These are phyloP conservation scores for Drosophila elegans DNA, from an alignment of 1,140 invertebrate species.

Conservation along the genomic window DNA sequence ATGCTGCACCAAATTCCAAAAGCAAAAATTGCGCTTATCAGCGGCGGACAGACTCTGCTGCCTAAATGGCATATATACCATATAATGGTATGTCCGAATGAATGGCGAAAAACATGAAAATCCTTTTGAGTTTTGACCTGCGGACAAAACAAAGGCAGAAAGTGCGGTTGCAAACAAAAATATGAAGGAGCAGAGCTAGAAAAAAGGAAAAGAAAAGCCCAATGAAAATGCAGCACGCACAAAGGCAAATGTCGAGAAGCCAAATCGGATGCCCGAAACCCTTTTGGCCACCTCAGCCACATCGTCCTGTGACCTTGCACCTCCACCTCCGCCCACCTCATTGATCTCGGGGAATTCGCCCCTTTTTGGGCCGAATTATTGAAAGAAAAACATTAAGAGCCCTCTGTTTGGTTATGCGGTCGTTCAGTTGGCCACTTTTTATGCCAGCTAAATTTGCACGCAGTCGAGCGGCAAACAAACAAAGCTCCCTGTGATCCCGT, in stretches of 20 bases:
- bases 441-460: slow-evolving; percentile 15
- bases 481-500: slow-evolving; percentile 35
- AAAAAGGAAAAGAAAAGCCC: slow-evolving; percentile 1
- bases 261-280: slow-evolving; percentile 13
- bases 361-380: slow-evolving; percentile 51
- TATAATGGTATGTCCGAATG: not conserved
- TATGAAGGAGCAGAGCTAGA: not conserved
- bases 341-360: not conserved
- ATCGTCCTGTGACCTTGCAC: slow-evolving; percentile 9
- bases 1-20: slow-evolving; percentile 21
- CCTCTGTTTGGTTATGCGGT: slow-evolving; percentile 20
- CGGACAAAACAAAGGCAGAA: slow-evolving; percentile 7
- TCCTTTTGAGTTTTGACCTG: slow-evolving; percentile 51
- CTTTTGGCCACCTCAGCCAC: slow-evolving; percentile 6
- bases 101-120: slow-evolving; percentile 20
- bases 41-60: slow-evolving; percentile 4
- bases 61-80: not conserved
- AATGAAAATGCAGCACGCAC: slow-evolving; percentile 42
- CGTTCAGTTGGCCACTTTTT: slow-evolving; percentile 59
- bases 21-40: slow-evolving; percentile 15
- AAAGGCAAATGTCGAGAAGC: slow-evolving; percentile 29
- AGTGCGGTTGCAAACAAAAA: slow-evolving; percentile 12
- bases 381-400: slow-evolving; percentile 70
- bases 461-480: slow-evolving; percentile 26
- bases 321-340: slow-evolving; percentile 8